These are phyloP conservation scores for Spea hammondii DNA, from an alignment of 2,797 vertebrate genomes.

Conservation along the genomic window DNA sequence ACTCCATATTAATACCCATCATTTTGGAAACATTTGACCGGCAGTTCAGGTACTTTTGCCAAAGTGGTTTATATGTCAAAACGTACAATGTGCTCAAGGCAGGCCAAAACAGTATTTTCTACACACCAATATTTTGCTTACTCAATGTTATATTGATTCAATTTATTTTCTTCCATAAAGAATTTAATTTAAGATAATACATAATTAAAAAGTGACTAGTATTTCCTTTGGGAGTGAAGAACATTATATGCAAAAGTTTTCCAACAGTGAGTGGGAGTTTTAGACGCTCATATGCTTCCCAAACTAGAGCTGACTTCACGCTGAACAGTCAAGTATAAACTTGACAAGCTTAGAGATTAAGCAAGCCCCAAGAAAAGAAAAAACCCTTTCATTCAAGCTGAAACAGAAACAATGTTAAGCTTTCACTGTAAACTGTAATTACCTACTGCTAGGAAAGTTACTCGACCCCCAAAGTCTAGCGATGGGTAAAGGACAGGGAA, in stretches of 20 bases:
- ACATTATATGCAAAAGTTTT: not conserved
- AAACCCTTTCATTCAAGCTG: conserved; percentile 30
- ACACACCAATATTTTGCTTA: no score
- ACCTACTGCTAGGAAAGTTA: conserved; percentile 8
- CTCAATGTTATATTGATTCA: no score
- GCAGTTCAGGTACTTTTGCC: no score
- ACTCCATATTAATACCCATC: no score
- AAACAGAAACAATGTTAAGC: conserved; percentile 3
- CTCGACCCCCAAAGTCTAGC: not conserved
- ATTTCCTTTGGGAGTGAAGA: not conserved
- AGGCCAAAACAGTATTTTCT: no score
- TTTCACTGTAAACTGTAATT: conserved; percentile 13
- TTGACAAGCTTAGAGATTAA: conserved; percentile 28
- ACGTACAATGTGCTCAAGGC: no score
- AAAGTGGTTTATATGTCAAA: no score
- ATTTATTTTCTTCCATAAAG: no score
- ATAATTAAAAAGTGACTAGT: not conserved
- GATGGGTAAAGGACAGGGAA: not conserved
- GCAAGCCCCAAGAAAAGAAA: conserved; percentile 19
- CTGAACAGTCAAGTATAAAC: conserved; percentile 41
- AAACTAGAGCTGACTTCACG: conserved; percentile 11
- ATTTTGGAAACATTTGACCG: no score
- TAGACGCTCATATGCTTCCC: not conserved
- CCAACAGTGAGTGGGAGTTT: not conserved
- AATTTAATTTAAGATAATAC: not conserved